Base-by-base conservation (phyloP, 2,797 vertebrate genomes). In the Paguma larvata region DNA sequence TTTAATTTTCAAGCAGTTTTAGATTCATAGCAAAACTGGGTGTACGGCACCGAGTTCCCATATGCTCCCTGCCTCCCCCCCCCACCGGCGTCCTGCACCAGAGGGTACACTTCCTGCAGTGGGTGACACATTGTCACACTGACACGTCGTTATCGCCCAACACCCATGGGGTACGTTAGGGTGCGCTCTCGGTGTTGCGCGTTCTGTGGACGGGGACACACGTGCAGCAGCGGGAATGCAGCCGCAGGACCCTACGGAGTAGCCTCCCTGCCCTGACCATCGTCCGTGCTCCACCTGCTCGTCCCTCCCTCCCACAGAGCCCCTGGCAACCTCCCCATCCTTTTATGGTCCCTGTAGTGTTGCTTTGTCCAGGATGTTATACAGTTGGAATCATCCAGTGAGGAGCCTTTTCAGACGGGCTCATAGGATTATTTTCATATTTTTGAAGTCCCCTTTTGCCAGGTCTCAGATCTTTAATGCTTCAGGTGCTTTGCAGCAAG, bases 171-270 rank as follows among this genome's bases (percentile, higher is more conserved):
- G 56, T 11, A 21, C 41, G 6, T 13, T 3, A 32, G 48, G 59
- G 34, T 7, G 48, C 10, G 2, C n/a, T 68, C n/a, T 7, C 10
- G 44, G 15, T 15, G 46, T 0, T 23, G 9, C 16, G 11, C 0
- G 0, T 8, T 85, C 73, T 53, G 10, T 0, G 6, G 23, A 21
- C 63, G 16, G 16, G 32, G 34, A 86, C 41, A 30, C 56, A 44
- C 9, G 0, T 6, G 6, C 19, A 38, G 21, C 1, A 3, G 46
- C 2, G 16, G 2, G 3, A 0, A n/a, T 1, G 0, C n/a, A 6
- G 1, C 1, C 9, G 23, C 3, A 19, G 46, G 6, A 18, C 19
- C n/a, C 9, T 38, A 10, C 5, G 1, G 79, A 27, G 56, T 0
- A 23, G 6, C 1, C 13, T 9, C 48, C 27, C 9, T 25, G 15